These are phyloP conservation scores for Pristis pectinata DNA, from an alignment of 2,797 vertebrate genomes.

Conservation along the genomic window DNA sequence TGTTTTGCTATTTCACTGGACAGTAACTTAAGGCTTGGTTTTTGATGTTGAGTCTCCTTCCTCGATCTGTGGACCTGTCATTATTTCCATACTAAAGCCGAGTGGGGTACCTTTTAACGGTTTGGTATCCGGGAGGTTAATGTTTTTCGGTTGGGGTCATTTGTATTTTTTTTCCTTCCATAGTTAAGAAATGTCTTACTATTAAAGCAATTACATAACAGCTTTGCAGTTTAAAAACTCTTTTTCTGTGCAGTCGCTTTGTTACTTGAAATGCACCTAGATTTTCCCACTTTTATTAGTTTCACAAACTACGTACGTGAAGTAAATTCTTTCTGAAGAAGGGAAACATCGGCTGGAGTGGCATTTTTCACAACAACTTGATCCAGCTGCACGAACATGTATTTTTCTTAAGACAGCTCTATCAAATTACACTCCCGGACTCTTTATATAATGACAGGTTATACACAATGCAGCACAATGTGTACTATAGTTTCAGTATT, in stretches of 20 bases:
- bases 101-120: not conserved
- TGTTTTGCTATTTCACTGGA: not conserved
- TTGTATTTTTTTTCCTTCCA: not conserved
- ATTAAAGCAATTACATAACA: not conserved
- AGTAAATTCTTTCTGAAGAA: not conserved
- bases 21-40: not conserved
- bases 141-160: not conserved
- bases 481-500: not conserved
- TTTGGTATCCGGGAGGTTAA: not conserved
- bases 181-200: not conserved
- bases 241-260: not conserved
- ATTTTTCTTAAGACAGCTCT: not conserved
- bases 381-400: not conserved
- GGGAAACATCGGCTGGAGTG: not conserved
- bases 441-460: not conserved
- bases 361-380: not conserved
- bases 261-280: not conserved
- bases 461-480: too few species aligned
- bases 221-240: not conserved
- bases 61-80: not conserved
- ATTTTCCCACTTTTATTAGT: not conserved
- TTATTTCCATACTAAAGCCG: too few species aligned
- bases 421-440: not conserved
- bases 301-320: not conserved
- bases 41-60: not conserved